Base-by-base conservation (phyloP, 2,888 invertebrate genomes). In the Tuberolachnus salignus region DNA sequence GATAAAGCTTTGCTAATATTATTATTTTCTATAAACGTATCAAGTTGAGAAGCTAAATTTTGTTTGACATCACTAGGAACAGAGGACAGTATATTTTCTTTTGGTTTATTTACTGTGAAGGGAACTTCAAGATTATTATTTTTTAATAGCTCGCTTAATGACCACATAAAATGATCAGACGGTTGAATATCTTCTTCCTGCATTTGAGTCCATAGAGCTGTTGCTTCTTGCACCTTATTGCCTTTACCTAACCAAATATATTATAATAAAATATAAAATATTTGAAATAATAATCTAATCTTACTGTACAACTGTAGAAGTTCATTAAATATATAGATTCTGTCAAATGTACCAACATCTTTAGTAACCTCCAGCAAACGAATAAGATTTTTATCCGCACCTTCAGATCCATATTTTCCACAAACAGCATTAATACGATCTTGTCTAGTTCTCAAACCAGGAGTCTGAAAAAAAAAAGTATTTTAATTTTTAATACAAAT, bases 131-230 rank as follows among this genome's bases (percentile, higher is more conserved):
- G 85, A 44, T 89, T 88, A 82, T 92, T 90, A 11, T 88, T 86
- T 83, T 88, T 86, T 23, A 95, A 87, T 83, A 92, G 90, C 16
- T 88, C 87, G 0, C 90, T 92, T 26, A 95, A 87, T 63, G 87
- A 87, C 1, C 83, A 81, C 0, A 95, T 87, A 84, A 95, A 94
- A 26, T 88, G 86, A 42, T 91, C 90, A 42, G 88, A 89, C 0
- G 94, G 92, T 21, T 90, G 85, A 80, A 93, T 87, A 81, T 91
- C 90, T 84, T 95, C 94, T 84, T 95, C 94, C 86, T 95, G 94
- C 87, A 95, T 90, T 83, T 91, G 87, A 0, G 92, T 93, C 94
- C 94, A 94, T 4, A 95, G 86, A 0, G 90, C 90, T 13, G 93
- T 84, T 0, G 93, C 94, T 85, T 93, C 92, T 67, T 93, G 90